Conservation (phyloP, 2,797 vertebrate species). For the Catharus ustulatus region DNA sequence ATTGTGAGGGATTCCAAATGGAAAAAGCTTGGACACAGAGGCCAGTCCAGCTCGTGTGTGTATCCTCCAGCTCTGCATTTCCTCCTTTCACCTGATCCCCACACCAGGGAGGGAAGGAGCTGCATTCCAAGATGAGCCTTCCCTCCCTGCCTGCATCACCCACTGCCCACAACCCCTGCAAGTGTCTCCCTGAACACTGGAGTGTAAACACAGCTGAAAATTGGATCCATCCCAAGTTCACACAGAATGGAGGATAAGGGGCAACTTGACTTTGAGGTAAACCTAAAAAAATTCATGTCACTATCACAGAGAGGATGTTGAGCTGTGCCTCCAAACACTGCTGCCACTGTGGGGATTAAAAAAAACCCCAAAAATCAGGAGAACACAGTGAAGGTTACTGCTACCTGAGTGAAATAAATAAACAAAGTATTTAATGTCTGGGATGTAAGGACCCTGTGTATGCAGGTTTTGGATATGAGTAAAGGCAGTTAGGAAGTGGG, state of each 20-base stretch:
- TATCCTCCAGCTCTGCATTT: background rate
- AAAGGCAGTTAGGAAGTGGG: conserved; percentile 10
- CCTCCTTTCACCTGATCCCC: background rate
- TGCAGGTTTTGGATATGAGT: background rate
- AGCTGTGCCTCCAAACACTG: background rate
- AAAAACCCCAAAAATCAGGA: background rate
- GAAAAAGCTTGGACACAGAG: background rate
- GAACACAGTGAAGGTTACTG: background rate
- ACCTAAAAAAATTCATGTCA: background rate
- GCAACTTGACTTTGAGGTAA: background rate
- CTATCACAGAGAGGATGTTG: background rate
- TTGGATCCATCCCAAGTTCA: background rate
- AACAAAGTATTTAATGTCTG: background rate
- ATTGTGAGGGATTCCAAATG: background rate
- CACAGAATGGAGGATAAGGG: background rate
- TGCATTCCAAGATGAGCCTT: background rate
- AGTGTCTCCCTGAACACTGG: background rate
- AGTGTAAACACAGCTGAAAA: background rate
- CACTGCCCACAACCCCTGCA: background rate
- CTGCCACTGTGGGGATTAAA: background rate
- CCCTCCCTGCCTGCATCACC: background rate
- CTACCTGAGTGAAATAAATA: conserved; percentile 1
- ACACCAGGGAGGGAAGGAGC: background rate
- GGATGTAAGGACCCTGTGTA: conserved; percentile 6
- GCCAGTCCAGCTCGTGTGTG: background rate